These are phyloP conservation scores for Asbolus verrucosus DNA, from an alignment of 1,140 invertebrate genomes.

Conservation along the genomic window DNA sequence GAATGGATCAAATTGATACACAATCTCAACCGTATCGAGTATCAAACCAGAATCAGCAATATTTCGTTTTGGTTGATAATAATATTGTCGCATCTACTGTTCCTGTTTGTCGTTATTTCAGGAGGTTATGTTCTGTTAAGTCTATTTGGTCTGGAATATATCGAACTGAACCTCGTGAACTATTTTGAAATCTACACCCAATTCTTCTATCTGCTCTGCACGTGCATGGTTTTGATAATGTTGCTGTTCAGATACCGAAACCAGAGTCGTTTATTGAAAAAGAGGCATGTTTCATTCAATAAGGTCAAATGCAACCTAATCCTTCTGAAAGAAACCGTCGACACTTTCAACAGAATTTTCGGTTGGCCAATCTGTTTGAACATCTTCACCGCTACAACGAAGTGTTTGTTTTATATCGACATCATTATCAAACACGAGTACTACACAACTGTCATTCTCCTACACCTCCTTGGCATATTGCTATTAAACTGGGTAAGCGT, in stretches of 20 bases:
- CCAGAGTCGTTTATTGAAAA: background rate
- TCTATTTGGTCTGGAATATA: too few species aligned
- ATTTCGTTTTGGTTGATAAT: background rate
- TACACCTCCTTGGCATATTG: too few species aligned
- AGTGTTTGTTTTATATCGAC: conserved; percentile 1
- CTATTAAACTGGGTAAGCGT: too few species aligned
- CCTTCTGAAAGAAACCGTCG: background rate
- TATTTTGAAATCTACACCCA: too few species aligned
- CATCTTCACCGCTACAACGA: background rate
- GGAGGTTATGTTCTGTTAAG: too few species aligned
- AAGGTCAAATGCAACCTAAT: background rate
- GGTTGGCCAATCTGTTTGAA: background rate
- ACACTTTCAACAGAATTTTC: conserved; percentile 11
- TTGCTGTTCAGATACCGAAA: background rate
- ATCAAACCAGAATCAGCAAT: background rate
- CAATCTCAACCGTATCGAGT: background rate
- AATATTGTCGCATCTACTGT: background rate
- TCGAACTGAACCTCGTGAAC: too few species aligned
- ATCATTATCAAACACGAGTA: background rate
- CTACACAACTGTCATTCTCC: too few species aligned
- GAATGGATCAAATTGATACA: conserved; percentile 2
- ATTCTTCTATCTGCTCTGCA: too few species aligned
- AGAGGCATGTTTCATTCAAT: background rate
- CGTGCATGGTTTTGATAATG: too few species aligned
- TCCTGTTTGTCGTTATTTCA: too few species aligned